These are phyloP conservation scores for Sialis lutaria DNA, from an alignment of 2,888 invertebrate genomes.

Conservation along the genomic window DNA sequence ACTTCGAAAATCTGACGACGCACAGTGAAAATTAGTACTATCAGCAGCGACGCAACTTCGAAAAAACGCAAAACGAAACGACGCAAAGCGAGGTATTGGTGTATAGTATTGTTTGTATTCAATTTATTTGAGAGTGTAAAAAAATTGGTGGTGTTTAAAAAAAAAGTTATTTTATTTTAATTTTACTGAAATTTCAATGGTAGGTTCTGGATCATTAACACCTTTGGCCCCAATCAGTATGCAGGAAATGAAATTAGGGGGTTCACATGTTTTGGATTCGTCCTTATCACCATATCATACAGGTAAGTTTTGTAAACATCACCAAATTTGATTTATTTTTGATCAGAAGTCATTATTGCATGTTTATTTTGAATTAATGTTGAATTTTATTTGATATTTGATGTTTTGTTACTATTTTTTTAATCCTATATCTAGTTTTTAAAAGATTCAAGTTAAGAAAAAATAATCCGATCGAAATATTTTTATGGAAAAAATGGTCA, in stretches of 20 bases:
- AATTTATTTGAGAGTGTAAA: no score
- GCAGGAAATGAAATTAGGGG: constrained; percentile 57
- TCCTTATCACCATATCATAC: constrained; percentile 50
- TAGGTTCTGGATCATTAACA: constrained; percentile 45
- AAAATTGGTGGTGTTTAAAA: neutral
- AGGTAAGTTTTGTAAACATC: constrained; percentile 30
- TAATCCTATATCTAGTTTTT: neutral
- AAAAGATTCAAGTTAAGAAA: neutral
- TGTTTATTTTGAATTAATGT: neutral
- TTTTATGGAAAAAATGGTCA: no score
- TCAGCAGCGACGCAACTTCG: no score
- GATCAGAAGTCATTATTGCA: no score
- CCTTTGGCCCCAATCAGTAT: constrained; percentile 56
- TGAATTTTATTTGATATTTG: neutral
- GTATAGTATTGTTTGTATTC: no score
- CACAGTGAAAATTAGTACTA: no score
- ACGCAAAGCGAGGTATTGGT: no score
- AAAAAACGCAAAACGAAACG: no score
- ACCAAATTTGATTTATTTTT: neutral
- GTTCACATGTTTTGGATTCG: constrained; percentile 40
- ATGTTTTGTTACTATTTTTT: neutral
- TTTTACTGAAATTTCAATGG: neutral
- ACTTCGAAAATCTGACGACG: no score
- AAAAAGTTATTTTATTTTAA: no score
- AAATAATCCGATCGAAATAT: no score